phyloP scores from a whole-genome alignment of 2,113 vertebrate genomes.

The Megaceryle maxima region DNA sequence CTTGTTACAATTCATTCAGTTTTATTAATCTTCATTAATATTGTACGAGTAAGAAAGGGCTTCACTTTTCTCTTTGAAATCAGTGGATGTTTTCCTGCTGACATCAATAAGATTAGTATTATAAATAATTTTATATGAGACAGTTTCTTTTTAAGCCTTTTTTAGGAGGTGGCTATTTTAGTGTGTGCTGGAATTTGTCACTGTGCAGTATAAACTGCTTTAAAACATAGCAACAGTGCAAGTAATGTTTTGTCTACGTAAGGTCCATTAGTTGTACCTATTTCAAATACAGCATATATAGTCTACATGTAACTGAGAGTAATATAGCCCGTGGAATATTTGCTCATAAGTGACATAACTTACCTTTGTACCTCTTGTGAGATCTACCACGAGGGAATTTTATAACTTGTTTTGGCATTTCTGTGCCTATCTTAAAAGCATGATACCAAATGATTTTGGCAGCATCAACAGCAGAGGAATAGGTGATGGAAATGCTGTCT shows the following conservation, averaged over 20 bases:
- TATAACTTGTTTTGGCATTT: background rate
- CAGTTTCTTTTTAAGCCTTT: background rate
- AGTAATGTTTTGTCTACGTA: background rate
- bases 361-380: background rate
- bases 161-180: background rate
- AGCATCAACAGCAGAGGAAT: background rate
- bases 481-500: background rate
- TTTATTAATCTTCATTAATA: slow-evolving; percentile 44
- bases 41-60: background rate
- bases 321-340: background rate
- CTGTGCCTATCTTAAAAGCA: background rate
- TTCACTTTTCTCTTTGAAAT: slow-evolving; percentile 2
- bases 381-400: background rate
- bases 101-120: background rate
- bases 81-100: background rate
- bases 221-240: background rate
- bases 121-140: background rate
- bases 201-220: background rate
- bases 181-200: background rate
- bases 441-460: background rate
- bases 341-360: background rate
- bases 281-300: background rate
- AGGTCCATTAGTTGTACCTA: background rate
- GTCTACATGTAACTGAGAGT: background rate
- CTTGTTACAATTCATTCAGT: slow-evolving; percentile 30